These are phyloP conservation scores for Diachasmimorpha longicaudata DNA, from an alignment of 1,140 invertebrate genomes.

Conservation along the genomic window DNA sequence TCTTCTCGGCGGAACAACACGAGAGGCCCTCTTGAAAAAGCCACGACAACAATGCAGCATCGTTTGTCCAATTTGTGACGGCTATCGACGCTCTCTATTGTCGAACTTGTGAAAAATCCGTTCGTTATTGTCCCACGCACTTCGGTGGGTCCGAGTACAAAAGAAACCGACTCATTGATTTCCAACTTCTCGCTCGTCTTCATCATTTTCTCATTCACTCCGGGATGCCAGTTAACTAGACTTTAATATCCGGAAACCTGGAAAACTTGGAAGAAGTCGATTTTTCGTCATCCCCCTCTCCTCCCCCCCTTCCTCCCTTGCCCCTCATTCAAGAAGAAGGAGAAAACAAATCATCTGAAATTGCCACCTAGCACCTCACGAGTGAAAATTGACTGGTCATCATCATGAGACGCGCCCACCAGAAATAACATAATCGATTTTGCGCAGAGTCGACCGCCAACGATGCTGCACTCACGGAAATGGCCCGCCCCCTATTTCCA, in stretches of 20 bases:
- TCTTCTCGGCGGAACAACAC: background rate
- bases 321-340: background rate
- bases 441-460: conserved; percentile 26
- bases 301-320: too few relatives aligned
- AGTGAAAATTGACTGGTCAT: conserved; percentile 25
- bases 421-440: conserved; percentile 25
- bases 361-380: conserved; percentile 13
- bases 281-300: too few relatives aligned
- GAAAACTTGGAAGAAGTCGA: conserved; percentile 20
- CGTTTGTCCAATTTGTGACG: conserved; percentile 53
- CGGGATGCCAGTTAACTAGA: conserved; percentile 45
- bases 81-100: conserved; percentile 45
- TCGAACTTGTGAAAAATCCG: conserved; percentile 44
- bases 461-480: conserved; percentile 21
- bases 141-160: background rate
- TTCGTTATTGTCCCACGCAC: conserved; percentile 21
- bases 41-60: conserved; percentile 39
- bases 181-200: background rate
- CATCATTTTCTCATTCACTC: background rate
- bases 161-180: conserved; percentile 12
- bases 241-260: conserved; percentile 43
- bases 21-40: background rate
- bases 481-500: conserved; percentile 8
- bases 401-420: conserved; percentile 22
- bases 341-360: background rate